Evolutionary conservation across 2,113 vertebrate genomes (phyloP).

Genomic region (Melanerpes aurifrons): DNA sequence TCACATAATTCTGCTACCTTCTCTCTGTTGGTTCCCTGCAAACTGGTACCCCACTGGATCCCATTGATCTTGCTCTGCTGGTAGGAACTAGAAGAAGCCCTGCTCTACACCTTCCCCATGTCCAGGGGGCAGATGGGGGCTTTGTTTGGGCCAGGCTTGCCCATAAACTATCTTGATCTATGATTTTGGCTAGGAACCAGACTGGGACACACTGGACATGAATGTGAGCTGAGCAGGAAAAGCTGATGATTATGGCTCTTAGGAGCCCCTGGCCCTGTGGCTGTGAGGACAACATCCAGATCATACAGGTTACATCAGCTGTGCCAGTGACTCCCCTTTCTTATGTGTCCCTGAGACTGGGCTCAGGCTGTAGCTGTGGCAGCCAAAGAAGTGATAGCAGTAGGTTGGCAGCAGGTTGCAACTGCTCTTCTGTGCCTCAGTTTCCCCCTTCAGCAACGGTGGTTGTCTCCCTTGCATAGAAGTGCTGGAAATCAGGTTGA

Average conservation of each 20-base stretch:
- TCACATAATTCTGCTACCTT: neutral
- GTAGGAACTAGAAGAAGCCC: neutral
- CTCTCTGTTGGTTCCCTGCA: neutral
- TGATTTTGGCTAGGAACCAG: neutral
- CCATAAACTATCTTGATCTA: neutral
- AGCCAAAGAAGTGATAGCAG: neutral
- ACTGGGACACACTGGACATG: neutral
- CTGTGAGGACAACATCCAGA: neutral
- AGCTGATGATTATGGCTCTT: neutral
- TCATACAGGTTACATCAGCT: neutral
- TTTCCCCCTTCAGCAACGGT: neutral
- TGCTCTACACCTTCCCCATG: neutral
- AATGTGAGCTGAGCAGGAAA: neutral
- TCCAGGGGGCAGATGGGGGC: neutral
- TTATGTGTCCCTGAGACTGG: accelerated
- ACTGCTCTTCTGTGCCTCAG: neutral
- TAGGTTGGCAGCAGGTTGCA: neutral
- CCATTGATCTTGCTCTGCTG: accelerated
- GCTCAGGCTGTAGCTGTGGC: neutral
- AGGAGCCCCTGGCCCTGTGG: accelerated
- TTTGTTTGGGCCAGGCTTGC: neutral
- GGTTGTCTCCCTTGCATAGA: neutral
- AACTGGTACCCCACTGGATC: accelerated
- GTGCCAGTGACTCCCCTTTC: neutral
- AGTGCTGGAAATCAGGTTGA: neutral